Conservation (phyloP, 2,888 invertebrate species). For the Nudaria mundana region DNA sequence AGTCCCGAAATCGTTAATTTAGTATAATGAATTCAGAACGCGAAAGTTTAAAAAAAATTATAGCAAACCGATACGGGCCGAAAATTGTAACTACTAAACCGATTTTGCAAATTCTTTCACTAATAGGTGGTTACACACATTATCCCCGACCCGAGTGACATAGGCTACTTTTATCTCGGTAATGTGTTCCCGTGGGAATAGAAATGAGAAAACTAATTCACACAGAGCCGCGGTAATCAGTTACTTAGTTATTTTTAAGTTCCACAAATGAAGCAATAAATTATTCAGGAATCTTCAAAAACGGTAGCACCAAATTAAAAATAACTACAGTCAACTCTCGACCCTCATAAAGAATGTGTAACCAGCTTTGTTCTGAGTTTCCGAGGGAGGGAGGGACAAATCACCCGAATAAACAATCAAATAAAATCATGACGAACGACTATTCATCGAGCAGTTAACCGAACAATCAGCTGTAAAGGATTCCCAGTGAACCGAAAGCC, state of each 20-base stretch:
- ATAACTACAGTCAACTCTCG: constrained; percentile 4
- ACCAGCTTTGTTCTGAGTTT: constrained; percentile 10
- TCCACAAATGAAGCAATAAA: neutral
- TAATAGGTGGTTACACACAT: too few species aligned
- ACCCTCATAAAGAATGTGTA: constrained; percentile 18
- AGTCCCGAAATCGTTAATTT: too few species aligned
- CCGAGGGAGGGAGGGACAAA: constrained; percentile 37
- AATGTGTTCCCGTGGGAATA: too few species aligned
- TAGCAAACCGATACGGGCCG: too few species aligned
- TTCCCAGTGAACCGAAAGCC: neutral
- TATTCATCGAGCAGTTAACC: constrained; percentile 64
- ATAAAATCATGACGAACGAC: constrained; percentile 60
- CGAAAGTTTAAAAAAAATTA: too few species aligned
- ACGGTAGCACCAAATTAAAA: neutral
- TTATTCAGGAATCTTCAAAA: neutral
- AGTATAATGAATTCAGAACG: too few species aligned
- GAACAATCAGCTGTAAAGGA: constrained; percentile 25
- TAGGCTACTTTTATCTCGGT: too few species aligned
- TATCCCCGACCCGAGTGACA: too few species aligned
- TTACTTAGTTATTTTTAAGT: too few species aligned
- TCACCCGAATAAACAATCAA: constrained; percentile 71
- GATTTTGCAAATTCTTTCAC: too few species aligned
- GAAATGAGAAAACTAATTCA: too few species aligned
- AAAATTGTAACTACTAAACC: too few species aligned
- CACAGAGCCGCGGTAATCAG: neutral